Evolutionary conservation across 1,140 invertebrate genomes (phyloP), one percentile per base, ranked within the genome.

Genomic region (Drosophila watanabei): DNA sequence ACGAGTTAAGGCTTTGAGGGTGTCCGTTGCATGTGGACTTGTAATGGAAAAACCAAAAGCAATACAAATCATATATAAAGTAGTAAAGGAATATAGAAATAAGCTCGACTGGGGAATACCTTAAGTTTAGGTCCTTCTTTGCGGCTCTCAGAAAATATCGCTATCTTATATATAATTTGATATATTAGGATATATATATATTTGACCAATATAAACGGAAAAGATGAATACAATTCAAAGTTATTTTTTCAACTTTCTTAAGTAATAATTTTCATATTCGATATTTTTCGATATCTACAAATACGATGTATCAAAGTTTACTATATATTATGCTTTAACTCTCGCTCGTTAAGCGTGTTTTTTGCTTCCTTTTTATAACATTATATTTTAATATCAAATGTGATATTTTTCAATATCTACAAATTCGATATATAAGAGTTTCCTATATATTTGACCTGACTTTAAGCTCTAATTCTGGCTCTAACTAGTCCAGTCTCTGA

Each of bases 21-120:
- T 35, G 32, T 32, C 30, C 57, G 28, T 43, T 68, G 66, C 62
- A 69, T 66, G 62, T 68, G 28, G 18, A 66, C 64, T 33, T 49
- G 16, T 39, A 69, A 68, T 69, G 66, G 35, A 69, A 66, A 56
- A 56, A 35, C 2, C 35, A 56, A 35, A 54, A 54, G 8, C 13
- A 20, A 56, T 52, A 13, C 16, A 51, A 51, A n/a, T 14, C 9
- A 32, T 32, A 5, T 48, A n/a, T 0, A 45, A 33, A 14, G 2
- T 3, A 35, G 20, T 7, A 24, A 20, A 5, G 18, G 6, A 35
- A 35, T 54, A 9, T 20, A 5, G 4, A 18, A 35, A 14, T 16
- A 20, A 37, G 13, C 32, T 56, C 13, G 52, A 56, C 52, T 56
- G 2, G 0, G 52, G 7, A 2, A 56, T 56, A 56, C 51, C 49